Conservation (phyloP, 2,888 invertebrate species). For the Ceraclea dissimilis region DNA sequence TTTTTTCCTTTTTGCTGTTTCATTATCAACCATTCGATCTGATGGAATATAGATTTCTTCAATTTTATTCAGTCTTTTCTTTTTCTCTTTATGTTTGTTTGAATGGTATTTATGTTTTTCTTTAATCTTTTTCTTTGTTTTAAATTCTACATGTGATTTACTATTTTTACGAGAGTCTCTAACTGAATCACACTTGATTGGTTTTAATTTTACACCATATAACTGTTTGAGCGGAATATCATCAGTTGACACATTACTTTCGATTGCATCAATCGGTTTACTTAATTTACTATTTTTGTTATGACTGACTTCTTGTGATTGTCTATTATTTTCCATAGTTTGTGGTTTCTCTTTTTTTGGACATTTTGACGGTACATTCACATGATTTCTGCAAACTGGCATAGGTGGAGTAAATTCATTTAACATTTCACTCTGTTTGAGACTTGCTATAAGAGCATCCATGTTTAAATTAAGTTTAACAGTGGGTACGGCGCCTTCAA, state of each 20-base stretch:
- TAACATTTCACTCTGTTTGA: neutral
- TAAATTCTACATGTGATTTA: no score
- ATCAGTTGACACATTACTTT: neutral
- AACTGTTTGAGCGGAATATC: neutral
- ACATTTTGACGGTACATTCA: neutral
- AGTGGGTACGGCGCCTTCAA: neutral
- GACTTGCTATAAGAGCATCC: neutral
- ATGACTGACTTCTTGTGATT: no score
- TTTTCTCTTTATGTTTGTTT: neutral
- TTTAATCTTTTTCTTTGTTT: no score
- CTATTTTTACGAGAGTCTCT: no score
- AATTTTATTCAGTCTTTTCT: neutral
- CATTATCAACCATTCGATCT: neutral
- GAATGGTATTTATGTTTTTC: no score
- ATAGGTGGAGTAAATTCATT: neutral
- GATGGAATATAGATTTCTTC: neutral
- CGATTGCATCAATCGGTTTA: neutral
- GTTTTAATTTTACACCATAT: no score
- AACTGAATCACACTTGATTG: no score
- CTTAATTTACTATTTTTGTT: neutral
- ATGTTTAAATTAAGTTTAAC: neutral
- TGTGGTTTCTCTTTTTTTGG: neutral
- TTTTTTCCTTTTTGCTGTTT: neutral
- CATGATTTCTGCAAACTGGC: no score
- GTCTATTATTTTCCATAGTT: neutral